These are phyloP conservation scores for Parauchenoglanis ngamensis DNA, from an alignment of 2,797 vertebrate genomes.

Conservation along the genomic window DNA sequence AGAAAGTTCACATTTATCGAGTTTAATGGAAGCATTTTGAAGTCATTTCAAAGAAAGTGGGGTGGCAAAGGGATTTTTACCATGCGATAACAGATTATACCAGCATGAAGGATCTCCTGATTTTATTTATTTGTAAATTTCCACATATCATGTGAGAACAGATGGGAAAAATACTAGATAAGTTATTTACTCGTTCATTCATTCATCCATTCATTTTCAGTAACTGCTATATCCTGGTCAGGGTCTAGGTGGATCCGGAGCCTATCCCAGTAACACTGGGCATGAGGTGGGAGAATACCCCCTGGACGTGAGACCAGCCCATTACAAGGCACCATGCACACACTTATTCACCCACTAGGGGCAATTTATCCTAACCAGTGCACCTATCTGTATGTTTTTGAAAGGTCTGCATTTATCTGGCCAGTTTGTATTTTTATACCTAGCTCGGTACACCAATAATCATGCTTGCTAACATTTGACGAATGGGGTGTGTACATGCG, in stretches of 20 bases:
- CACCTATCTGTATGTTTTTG: not conserved
- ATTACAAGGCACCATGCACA: not conserved
- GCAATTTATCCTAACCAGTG: not conserved
- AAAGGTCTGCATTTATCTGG: not conserved
- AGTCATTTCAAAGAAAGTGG: conserved; percentile 52
- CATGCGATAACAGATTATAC: not conserved
- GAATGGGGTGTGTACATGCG: not conserved
- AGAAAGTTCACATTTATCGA: conserved; percentile 41
- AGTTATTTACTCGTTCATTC: not conserved
- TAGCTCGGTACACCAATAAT: not conserved
- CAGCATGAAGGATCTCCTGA: not conserved
- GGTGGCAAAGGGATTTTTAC: conserved; percentile 37
- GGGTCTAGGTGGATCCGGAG: not conserved
- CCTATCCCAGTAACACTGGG: not conserved
- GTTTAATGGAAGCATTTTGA: conserved; percentile 58
- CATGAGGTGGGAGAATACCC: not conserved
- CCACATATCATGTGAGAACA: not conserved
- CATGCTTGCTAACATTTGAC: not conserved
- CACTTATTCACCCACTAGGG: not conserved
- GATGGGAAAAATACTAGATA: not conserved
- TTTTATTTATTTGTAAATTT: not conserved
- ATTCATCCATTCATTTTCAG: not conserved
- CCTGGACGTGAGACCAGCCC: not conserved
- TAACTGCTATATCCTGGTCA: not conserved
- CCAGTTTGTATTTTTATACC: not conserved